A percentile compares a stretch with the other conserved stretches of the same genome.
Conservation (phyloP, 2,797 vertebrate genomes). For the Avahi laniger region DNA sequence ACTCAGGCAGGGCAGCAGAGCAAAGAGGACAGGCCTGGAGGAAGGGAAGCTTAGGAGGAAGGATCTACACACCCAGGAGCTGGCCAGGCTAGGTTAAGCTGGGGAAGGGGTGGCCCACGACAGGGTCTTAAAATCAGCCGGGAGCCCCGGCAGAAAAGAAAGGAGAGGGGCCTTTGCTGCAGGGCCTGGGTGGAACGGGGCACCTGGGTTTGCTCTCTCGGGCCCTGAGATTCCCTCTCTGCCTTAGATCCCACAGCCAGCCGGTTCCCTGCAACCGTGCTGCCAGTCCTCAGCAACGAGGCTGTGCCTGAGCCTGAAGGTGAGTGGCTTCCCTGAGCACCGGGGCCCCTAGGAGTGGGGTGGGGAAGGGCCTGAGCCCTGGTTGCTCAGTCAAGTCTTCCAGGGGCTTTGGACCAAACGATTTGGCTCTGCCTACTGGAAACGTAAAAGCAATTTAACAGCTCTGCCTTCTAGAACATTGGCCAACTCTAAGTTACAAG, state of each 20-base stretch:
- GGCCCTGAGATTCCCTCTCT: slow-evolving; percentile 35
- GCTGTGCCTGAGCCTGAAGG: background rate
- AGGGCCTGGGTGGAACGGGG: accelerated
- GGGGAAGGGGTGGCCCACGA: background rate
- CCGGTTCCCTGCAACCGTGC: accelerated
- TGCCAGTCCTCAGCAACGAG: accelerated
- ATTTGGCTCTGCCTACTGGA: background rate
- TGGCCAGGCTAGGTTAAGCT: background rate
- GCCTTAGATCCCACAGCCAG: slow-evolving; percentile 30
- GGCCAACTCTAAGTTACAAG: background rate
- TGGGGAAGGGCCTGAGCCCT: too few relatives aligned
- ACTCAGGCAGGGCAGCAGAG: background rate
- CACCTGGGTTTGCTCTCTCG: background rate
- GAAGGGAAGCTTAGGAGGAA: background rate
- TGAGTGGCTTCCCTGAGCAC: background rate
- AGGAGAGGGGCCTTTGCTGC: background rate
- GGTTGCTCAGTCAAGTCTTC: background rate
- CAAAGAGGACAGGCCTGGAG: background rate
- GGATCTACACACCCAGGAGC: too few relatives aligned
- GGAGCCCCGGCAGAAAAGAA: background rate
- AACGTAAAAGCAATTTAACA: background rate
- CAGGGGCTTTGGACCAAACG: background rate
- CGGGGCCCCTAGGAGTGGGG: background rate
- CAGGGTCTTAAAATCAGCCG: accelerated
- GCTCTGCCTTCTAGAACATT: background rate